Conservation (phyloP, 2,888 invertebrate genomes). For the Notodonta ziczac region DNA sequence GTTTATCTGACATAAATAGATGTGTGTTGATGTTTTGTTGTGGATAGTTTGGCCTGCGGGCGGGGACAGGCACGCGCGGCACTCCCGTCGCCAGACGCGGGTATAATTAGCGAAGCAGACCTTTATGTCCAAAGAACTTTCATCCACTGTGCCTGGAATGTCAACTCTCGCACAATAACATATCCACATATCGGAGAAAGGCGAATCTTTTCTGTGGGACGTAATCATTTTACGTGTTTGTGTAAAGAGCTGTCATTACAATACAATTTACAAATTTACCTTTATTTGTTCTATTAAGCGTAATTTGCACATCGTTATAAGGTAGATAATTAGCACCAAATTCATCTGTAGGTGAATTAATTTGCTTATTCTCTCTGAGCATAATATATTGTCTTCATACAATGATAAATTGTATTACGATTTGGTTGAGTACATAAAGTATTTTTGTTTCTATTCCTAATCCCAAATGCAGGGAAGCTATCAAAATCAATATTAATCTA, state of each 20-base stretch:
- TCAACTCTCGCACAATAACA: not conserved
- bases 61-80: constrained; percentile 56
- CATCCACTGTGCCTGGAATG: constrained; percentile 54
- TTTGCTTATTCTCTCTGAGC: too few relatives aligned
- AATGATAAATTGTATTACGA: too few relatives aligned
- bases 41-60: constrained; percentile 29
- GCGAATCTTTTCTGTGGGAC: too few relatives aligned
- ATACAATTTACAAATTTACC: too few relatives aligned
- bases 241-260: too few relatives aligned
- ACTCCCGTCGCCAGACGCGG: constrained; percentile 54
- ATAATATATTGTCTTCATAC: too few relatives aligned
- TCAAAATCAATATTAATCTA: not conserved
- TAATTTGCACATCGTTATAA: too few relatives aligned
- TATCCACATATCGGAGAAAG: not conserved
- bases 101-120: constrained; percentile 68
- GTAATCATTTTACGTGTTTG: too few relatives aligned
- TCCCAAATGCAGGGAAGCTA: not conserved
- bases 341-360: too few relatives aligned
- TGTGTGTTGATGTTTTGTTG: constrained; percentile 47
- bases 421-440: too few relatives aligned
- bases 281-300: too few relatives aligned
- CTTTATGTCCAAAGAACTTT: constrained; percentile 55
- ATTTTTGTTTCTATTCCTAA: not conserved
- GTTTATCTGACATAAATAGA: constrained; percentile 50
- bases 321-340: too few relatives aligned